Percentiles rank a stretch among this genome's conserved stretches.
Evolutionary conservation across 2,113 vertebrate species (phyloP).

Genomic region (Ptilonorhynchus violaceus): DNA sequence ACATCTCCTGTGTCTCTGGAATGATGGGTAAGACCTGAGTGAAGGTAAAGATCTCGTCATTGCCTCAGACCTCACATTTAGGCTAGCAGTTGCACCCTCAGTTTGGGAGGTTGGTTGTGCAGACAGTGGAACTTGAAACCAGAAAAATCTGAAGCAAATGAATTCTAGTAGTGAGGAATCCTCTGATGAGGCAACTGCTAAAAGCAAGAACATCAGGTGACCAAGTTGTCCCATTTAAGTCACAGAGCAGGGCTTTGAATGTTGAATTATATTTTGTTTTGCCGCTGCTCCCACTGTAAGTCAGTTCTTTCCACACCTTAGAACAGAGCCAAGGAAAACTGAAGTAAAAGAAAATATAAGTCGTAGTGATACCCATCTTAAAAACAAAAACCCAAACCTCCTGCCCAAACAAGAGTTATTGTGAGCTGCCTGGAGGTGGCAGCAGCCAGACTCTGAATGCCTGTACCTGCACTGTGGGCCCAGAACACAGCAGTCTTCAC

Average conservation of each 20-base stretch:
- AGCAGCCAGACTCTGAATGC: background rate
- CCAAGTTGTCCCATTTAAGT: background rate
- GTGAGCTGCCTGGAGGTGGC: background rate
- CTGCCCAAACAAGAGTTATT: background rate
- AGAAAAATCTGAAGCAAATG: background rate
- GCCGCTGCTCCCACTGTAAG: background rate
- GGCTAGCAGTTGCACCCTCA: background rate
- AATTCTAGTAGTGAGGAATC: background rate
- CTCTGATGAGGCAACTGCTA: background rate
- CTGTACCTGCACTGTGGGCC: fast-evolving
- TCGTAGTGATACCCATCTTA: fast-evolving
- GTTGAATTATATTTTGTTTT: background rate
- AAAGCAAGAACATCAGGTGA: background rate
- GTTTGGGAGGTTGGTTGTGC: background rate
- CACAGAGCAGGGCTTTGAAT: background rate
- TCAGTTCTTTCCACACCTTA: background rate
- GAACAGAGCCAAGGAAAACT: background rate
- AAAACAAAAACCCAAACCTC: background rate
- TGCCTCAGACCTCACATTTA: background rate
- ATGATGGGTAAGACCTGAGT: constrained; percentile 86
- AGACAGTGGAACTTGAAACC: background rate
- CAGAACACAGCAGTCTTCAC: background rate
- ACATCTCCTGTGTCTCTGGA: constrained; percentile 91
- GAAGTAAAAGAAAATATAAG: background rate
- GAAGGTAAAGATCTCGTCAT: background rate